Percentiles rank a stretch among this genome's conserved stretches.
phyloP scores from a whole-genome alignment of 2,113 vertebrate genomes.

The Notothenia rossii region DNA sequence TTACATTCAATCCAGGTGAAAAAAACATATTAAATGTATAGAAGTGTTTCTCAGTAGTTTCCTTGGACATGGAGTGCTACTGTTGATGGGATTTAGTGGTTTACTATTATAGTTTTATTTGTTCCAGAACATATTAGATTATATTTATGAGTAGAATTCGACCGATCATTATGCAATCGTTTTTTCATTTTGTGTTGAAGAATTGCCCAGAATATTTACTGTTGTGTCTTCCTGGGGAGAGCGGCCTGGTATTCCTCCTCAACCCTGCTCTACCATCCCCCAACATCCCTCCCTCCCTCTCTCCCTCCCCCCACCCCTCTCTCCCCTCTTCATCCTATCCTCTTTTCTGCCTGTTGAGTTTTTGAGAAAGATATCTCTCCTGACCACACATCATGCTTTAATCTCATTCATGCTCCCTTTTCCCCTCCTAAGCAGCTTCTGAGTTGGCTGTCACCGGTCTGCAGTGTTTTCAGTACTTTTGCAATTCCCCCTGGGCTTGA shows the following conservation, averaged over 20 bases:
- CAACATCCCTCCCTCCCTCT: background rate
- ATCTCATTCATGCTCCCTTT: slow-evolving; percentile 51
- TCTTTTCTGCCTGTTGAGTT: slow-evolving; percentile 65
- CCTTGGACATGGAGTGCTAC: background rate
- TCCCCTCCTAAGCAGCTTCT: slow-evolving; percentile 17
- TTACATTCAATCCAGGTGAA: background rate
- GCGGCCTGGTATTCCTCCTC: background rate
- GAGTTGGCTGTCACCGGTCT: slow-evolving; percentile 31
- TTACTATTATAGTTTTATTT: background rate
- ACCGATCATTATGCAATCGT: background rate
- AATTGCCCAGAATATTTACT: background rate
- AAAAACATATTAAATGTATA: background rate
- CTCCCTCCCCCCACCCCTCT: background rate
- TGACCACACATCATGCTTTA: slow-evolving; percentile 58
- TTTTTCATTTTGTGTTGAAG: slow-evolving; percentile 1
- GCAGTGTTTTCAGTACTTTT: slow-evolving; percentile 44
- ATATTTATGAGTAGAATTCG: background rate
- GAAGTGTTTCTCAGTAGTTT: no score
- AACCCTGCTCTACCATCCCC: slow-evolving; percentile 1
- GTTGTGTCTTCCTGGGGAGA: background rate
- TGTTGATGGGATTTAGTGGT: background rate
- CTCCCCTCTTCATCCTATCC: slow-evolving; percentile 41
- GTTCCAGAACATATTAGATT: background rate
- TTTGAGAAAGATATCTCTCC: slow-evolving; percentile 58
- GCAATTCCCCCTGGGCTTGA: slow-evolving; percentile 18